Percentiles rank a stretch among this genome's conserved stretches.
Evolutionary conservation across 2,113 vertebrate genomes (phyloP).

Genomic region (Sylvia atricapilla): DNA sequence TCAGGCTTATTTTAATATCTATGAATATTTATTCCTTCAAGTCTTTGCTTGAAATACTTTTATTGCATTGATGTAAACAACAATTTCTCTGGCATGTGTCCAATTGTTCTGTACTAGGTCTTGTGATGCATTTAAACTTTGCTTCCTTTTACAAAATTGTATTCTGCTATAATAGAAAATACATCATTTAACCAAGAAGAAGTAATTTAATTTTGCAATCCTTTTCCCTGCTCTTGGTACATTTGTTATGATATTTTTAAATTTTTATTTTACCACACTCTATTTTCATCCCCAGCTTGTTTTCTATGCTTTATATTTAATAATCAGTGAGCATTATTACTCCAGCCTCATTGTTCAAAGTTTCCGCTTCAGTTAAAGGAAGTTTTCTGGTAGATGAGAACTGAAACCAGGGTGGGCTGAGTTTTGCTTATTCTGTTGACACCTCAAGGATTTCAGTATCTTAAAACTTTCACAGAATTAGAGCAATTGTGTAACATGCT

Average conservation of each 20-base stretch:
- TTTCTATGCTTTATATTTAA: slow-evolving; percentile 15
- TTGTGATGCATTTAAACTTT: slow-evolving; percentile 18
- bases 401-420: not conserved
- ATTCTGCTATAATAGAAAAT: slow-evolving; percentile 17
- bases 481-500: not conserved
- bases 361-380: not conserved
- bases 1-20: slow-evolving; percentile 32
- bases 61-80: slow-evolving; percentile 42
- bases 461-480: not conserved
- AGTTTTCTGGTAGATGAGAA: not conserved
- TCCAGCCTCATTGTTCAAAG: not conserved
- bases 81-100: slow-evolving; percentile 38
- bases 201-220: slow-evolving; percentile 18
- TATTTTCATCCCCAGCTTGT: slow-evolving; percentile 22
- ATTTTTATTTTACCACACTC: not conserved
- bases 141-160: not conserved
- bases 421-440: not conserved
- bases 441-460: not conserved
- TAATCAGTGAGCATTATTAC: not conserved
- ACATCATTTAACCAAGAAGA: slow-evolving; percentile 31
- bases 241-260: not conserved
- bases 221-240: not conserved
- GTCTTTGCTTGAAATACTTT: slow-evolving; percentile 27
- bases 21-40: slow-evolving; percentile 62
- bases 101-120: not conserved